Percentiles rank a stretch among this genome's conserved stretches.
Conservation (phyloP, 2,113 vertebrate genomes). For the Clarias macrocephalus region DNA sequence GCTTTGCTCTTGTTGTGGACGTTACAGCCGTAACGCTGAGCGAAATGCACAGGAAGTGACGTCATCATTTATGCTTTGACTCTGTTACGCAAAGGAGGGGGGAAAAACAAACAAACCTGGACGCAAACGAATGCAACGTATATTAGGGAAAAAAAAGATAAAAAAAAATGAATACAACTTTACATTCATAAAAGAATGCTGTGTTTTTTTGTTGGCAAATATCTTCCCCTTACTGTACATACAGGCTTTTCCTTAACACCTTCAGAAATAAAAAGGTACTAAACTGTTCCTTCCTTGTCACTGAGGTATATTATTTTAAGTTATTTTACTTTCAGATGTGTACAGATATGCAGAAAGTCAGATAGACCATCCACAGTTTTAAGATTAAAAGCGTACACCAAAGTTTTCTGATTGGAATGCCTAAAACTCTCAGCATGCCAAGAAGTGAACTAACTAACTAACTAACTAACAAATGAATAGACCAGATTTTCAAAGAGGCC, state of each 20-base stretch:
- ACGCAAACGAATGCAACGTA: not conserved
- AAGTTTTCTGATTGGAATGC: too few relatives aligned
- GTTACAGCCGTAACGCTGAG: slow-evolving; percentile 37
- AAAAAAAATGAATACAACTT: too few relatives aligned
- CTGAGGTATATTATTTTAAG: not conserved
- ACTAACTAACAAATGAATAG: too few relatives aligned
- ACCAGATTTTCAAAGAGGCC: too few relatives aligned
- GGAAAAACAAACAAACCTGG: not conserved
- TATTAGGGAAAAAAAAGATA: too few relatives aligned
- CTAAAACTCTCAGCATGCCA: too few relatives aligned
- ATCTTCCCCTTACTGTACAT: not conserved
- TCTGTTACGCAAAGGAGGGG: not conserved
- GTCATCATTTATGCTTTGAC: slow-evolving; percentile 18
- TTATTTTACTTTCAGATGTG: not conserved
- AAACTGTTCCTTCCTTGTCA: not conserved
- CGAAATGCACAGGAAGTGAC: slow-evolving; percentile 48
- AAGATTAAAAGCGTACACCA: too few relatives aligned
- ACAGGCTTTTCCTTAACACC: not conserved
- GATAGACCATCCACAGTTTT: too few relatives aligned
- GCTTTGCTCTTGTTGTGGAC: slow-evolving; percentile 43
- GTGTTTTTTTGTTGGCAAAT: not conserved
- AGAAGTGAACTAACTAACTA: too few relatives aligned
- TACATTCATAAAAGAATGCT: not conserved
- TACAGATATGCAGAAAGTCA: not conserved
- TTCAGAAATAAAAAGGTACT: not conserved